These are phyloP conservation scores for Trogon melanurus DNA, from an alignment of 2,113 vertebrate genomes.

Conservation along the genomic window DNA sequence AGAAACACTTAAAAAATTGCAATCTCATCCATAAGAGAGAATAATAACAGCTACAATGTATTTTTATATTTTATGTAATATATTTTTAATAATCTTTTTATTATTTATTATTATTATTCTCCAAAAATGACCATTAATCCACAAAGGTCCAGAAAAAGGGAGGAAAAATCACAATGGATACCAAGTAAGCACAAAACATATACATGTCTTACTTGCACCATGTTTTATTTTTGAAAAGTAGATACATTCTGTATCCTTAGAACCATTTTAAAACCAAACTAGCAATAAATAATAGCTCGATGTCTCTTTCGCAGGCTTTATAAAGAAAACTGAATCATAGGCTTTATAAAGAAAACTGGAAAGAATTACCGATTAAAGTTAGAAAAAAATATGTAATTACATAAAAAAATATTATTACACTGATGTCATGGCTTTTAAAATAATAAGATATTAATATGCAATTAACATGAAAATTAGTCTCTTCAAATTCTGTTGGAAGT, in stretches of 20 bases:
- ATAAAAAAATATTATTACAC: background rate
- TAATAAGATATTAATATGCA: background rate
- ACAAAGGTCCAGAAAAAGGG: background rate
- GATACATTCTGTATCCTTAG: background rate
- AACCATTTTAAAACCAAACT: background rate
- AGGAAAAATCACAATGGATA: background rate
- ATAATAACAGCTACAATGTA: background rate
- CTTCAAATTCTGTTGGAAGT: background rate
- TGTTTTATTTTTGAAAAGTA: background rate
- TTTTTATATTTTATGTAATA: no score
- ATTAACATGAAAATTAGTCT: background rate
- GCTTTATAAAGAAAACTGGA: background rate
- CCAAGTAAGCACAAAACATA: fast-evolving
- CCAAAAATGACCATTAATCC: background rate
- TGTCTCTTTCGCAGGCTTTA: background rate
- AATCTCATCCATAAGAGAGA: background rate
- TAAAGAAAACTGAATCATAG: background rate
- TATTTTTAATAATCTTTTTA: no score
- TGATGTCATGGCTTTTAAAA: background rate
- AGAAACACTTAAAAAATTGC: background rate
- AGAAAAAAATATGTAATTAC: background rate
- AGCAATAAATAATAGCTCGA: background rate
- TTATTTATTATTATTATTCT: background rate
- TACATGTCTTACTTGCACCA: fast-evolving
- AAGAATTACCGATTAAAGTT: background rate